Percentiles rank a stretch among this genome's conserved stretches.
Evolutionary conservation across 1,140 invertebrate species (phyloP).

Genomic region (Fopius arisanus): DNA sequence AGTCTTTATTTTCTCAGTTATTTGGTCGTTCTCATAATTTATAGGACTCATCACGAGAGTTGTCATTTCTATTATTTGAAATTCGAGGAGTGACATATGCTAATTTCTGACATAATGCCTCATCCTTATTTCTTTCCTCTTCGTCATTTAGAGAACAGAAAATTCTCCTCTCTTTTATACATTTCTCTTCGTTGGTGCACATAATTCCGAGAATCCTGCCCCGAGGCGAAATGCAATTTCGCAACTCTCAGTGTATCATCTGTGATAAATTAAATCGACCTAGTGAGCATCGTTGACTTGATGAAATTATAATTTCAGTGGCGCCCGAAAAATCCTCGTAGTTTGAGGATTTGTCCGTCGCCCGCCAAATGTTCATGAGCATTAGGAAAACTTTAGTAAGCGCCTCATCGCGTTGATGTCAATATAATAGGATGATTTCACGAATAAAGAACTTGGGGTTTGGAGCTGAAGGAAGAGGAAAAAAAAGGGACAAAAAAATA

Average conservation of each 20-base stretch:
- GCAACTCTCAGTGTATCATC: neutral
- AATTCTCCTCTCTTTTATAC: neutral
- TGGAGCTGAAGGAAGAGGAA: neutral
- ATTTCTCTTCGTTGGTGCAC: neutral
- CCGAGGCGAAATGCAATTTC: conserved; percentile 24
- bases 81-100: too few relatives aligned
- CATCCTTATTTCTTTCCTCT: neutral
- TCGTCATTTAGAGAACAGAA: neutral
- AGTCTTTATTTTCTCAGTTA: too few relatives aligned
- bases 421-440: conserved; percentile 51
- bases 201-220: conserved; percentile 15
- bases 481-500: conserved; percentile 5
- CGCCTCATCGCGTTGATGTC: conserved; percentile 40
- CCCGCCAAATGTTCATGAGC: conserved; percentile 36
- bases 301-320: conserved; percentile 53
- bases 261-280: conserved; percentile 22
- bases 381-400: conserved; percentile 33
- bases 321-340: neutral
- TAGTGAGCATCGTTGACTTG: conserved; percentile 27
- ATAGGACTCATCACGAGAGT: too few relatives aligned
- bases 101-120: too few relatives aligned
- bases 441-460: conserved; percentile 24
- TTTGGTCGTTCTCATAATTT: too few relatives aligned
- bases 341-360: neutral
- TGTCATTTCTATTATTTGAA: too few relatives aligned